Conservation (phyloP, 2,113 vertebrate species). For the Panurus biarmicus region DNA sequence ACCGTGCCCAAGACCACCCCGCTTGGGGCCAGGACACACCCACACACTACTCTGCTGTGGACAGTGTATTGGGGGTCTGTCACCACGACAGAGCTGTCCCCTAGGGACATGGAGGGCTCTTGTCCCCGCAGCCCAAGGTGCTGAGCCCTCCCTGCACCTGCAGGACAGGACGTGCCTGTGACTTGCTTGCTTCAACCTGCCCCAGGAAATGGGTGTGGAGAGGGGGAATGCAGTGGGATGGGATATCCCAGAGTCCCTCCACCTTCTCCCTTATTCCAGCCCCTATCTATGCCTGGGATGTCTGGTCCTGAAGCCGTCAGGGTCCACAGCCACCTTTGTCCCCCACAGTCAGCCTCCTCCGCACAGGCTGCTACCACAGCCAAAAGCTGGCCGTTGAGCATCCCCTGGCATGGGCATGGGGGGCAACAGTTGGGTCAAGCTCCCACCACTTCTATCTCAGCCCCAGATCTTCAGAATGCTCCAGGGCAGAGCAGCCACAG, state of each 20-base stretch:
- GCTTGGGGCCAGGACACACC: fast-evolving
- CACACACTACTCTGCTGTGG: neutral
- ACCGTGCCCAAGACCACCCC: fast-evolving
- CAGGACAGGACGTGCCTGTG: neutral
- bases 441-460: neutral
- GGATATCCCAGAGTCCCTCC: neutral
- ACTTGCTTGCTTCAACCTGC: neutral
- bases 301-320: neutral
- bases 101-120: fast-evolving
- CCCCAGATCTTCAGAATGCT: neutral
- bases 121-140: fast-evolving
- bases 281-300: neutral
- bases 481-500: neutral
- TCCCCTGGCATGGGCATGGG: neutral
- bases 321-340: neutral
- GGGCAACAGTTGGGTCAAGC: neutral
- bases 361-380: neutral
- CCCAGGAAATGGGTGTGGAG: neutral
- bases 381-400: neutral
- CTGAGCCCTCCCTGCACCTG: fast-evolving
- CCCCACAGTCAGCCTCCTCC: neutral
- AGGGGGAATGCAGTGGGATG: neutral
- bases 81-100: neutral
- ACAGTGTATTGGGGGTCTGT: fast-evolving
- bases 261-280: neutral